phyloP scores from a whole-genome alignment of 2,888 invertebrate species.

The Ectobius pallidus region DNA sequence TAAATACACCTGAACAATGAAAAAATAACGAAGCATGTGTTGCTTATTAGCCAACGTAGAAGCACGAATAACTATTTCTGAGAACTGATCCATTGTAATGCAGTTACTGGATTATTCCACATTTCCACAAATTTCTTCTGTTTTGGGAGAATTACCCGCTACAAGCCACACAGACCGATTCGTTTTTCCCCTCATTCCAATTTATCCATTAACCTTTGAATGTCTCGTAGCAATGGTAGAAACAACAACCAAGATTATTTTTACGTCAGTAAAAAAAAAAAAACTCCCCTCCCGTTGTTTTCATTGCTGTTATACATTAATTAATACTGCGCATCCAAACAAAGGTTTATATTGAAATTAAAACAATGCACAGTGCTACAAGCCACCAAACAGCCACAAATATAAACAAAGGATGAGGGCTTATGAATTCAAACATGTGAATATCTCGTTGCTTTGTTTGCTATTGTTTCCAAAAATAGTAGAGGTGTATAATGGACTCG shows the following conservation, averaged over 20 bases:
- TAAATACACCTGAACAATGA: too few relatives aligned
- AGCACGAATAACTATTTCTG: too few relatives aligned
- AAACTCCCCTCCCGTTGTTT: not conserved
- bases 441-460: not conserved
- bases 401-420: not conserved
- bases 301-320: not conserved
- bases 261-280: not conserved
- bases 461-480: not conserved
- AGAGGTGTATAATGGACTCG: not conserved
- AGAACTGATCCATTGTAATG: too few relatives aligned
- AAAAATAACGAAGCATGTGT: too few relatives aligned
- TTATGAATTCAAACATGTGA: not conserved
- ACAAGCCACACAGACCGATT: too few relatives aligned
- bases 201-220: not conserved
- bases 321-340: conserved; percentile 4
- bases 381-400: not conserved
- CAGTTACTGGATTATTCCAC: too few relatives aligned
- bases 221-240: not conserved
- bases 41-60: too few relatives aligned
- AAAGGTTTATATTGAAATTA: not conserved
- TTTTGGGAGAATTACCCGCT: too few relatives aligned
- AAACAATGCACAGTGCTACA: not conserved
- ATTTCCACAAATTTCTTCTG: too few relatives aligned
- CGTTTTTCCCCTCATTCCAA: too few relatives aligned
- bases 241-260: not conserved